phyloP scores from a whole-genome alignment of 2,888 invertebrate genomes.

The Drosophila maculinotata region DNA sequence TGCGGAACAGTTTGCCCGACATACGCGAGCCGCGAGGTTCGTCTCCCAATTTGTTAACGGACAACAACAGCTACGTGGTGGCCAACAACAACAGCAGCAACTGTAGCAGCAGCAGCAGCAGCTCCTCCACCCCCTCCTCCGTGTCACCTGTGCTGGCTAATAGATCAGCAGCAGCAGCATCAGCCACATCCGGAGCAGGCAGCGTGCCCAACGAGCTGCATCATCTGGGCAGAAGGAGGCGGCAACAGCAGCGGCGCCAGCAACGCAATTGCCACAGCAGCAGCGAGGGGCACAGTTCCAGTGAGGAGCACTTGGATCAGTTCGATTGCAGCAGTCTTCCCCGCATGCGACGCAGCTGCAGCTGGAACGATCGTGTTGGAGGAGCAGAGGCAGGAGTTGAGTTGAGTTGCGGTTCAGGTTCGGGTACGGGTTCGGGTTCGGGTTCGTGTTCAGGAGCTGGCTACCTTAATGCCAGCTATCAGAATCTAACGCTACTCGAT shows the following conservation, averaged over 20 bases:
- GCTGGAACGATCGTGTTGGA: slow-evolving; percentile 74
- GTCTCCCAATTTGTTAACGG: slow-evolving; percentile 40
- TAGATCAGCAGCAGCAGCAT: background rate
- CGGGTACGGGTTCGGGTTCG: too few species aligned
- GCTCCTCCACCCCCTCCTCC: slow-evolving; percentile 30
- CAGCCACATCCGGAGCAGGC: slow-evolving; percentile 15
- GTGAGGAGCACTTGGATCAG: slow-evolving; percentile 56
- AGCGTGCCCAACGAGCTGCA: slow-evolving; percentile 82
- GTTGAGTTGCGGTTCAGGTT: too few species aligned
- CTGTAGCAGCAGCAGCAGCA: slow-evolving; percentile 18
- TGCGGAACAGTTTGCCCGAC: slow-evolving; percentile 84
- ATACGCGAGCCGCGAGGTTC: slow-evolving; percentile 82
- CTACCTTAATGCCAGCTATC: slow-evolving; percentile 87
- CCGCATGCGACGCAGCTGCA: slow-evolving; percentile 75
- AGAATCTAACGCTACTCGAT: slow-evolving; percentile 87
- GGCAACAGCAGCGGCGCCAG: slow-evolving; percentile 29
- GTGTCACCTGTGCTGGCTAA: background rate
- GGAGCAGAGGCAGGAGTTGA: background rate
- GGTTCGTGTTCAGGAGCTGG: slow-evolving; percentile 59
- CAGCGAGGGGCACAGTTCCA: slow-evolving; percentile 51
- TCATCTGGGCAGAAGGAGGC: slow-evolving; percentile 70
- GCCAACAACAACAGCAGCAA: slow-evolving; percentile 20
- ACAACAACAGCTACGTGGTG: slow-evolving; percentile 69
- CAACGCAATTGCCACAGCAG: slow-evolving; percentile 38
- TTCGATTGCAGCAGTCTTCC: slow-evolving; percentile 52